Evolutionary conservation across 1,140 invertebrate species (phyloP), one percentile per base, ranked within the genome.

Genomic region (Cheumatopsyche charites): DNA sequence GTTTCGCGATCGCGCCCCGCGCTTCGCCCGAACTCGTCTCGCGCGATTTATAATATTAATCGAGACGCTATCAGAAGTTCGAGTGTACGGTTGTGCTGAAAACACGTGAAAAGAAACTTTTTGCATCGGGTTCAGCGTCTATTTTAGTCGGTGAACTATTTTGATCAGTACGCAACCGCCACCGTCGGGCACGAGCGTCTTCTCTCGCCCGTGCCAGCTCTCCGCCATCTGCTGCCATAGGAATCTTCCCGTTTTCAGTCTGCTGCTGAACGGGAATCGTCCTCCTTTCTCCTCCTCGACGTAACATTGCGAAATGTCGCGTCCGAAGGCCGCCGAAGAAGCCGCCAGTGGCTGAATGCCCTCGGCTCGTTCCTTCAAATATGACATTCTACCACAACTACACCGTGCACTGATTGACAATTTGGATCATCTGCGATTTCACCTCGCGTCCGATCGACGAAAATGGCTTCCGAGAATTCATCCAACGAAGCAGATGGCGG

Each of bases 141-240:
- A 68, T 68, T 68, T 68, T 55, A 6, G 66, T 68, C 66, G 66
- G 70, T 67, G 62, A 72, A 72, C 62, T 67, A 67, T 72, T 68
- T 68, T 68, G 41, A 68, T 68, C 66, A 68, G 66, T 82, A 78
- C 79, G 80, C 78, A 80, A 80, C 79, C 80, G 81, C 79, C 80
- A 78, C 78, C 79, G 80, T 80, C 80, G 78, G 80, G 55, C 78
- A 80, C 81, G 77, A 70, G 70, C 62, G 65, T 73, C 67, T 62
- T 36, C 55, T 52, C 80, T 76, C 76, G 78, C 77, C 74, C 78
- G 77, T 72, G 68, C 43, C 52, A 58, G 55, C 21, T 62, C 26
- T 62, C 13, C 15, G 23, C 23, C 62, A 49, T 68, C 70, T 61
- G 55, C 70, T 36, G 72, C 43, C 61, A 42, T 42, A 62, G 66